phyloP scores from a whole-genome alignment of 2,113 vertebrate genomes.

The Aegotheles bennettii region DNA sequence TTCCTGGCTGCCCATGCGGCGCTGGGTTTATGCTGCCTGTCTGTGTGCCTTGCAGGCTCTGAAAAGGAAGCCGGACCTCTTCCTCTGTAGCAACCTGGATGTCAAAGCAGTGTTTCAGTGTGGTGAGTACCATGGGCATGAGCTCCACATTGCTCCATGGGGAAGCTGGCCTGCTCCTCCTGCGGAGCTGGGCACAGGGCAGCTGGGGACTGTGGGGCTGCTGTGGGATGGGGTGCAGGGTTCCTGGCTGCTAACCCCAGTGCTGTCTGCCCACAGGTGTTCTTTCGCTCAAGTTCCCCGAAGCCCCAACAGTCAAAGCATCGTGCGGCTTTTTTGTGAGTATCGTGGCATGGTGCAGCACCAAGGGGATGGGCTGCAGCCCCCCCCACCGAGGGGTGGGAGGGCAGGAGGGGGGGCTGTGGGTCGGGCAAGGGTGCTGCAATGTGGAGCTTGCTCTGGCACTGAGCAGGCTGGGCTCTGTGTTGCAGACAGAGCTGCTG shows the following conservation, averaged over 20 bases:
- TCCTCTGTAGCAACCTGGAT: slow-evolving; percentile 93
- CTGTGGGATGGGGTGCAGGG: background rate
- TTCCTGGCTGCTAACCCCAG: slow-evolving; percentile 1
- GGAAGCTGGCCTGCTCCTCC: background rate
- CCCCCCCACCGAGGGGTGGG: background rate
- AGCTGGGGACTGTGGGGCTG: background rate
- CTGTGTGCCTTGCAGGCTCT: slow-evolving; percentile 91
- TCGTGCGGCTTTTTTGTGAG: slow-evolving; percentile 97
- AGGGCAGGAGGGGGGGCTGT: background rate
- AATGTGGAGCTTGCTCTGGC: background rate
- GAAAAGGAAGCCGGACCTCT: slow-evolving; percentile 98
- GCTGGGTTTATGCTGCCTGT: slow-evolving; percentile 56
- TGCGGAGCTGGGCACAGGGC: no score
- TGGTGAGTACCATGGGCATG: slow-evolving; percentile 79
- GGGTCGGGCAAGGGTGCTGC: background rate
- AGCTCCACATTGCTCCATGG: background rate
- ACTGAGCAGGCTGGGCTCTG: background rate
- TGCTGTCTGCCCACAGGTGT: slow-evolving; percentile 77
- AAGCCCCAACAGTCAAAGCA: slow-evolving; percentile 96
- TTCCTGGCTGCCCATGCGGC: background rate
- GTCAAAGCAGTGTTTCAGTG: slow-evolving; percentile 98
- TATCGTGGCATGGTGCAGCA: background rate
- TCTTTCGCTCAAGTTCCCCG: slow-evolving; percentile 96
- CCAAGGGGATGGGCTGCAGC: background rate
- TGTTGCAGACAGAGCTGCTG: slow-evolving; percentile 89